A percentile compares a stretch with the other conserved stretches of the same genome.
Conservation (phyloP, 2,888 invertebrate species). For the Epirrita christyi region DNA sequence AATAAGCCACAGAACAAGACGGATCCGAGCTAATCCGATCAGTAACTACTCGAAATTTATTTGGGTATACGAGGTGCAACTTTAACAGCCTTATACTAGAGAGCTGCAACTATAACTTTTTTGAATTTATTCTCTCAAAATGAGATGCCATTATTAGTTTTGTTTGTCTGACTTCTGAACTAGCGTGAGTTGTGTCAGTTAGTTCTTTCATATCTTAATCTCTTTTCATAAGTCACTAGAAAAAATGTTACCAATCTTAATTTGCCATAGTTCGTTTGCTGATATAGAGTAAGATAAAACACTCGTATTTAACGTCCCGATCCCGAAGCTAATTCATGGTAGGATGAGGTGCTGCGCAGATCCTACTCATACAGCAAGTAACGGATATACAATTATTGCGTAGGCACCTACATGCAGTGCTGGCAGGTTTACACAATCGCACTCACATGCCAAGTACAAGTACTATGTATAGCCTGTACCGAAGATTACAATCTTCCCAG, state of each 20-base stretch:
- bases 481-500: conserved; percentile 34
- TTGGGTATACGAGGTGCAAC: too few relatives aligned
- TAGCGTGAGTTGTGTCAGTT: too few relatives aligned
- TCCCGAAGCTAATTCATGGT: neutral
- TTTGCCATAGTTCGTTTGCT: too few relatives aligned
- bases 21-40: too few relatives aligned
- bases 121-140: too few relatives aligned
- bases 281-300: neutral
- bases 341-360: conserved; percentile 15
- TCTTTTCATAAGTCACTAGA: neutral
- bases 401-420: conserved; percentile 42
- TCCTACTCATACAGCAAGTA: conserved; percentile 45
- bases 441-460: conserved; percentile 13
- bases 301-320: neutral
- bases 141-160: too few relatives aligned
- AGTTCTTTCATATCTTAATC: neutral
- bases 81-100: too few relatives aligned
- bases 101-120: too few relatives aligned
- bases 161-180: too few relatives aligned
- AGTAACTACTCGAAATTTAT: too few relatives aligned
- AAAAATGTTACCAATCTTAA: too few relatives aligned
- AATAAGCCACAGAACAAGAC: too few relatives aligned
- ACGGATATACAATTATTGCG: conserved; percentile 58
- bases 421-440: conserved; percentile 37
- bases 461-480: conserved; percentile 18